A percentile compares a stretch with the other conserved stretches of the same genome.
Evolutionary conservation across 2,888 invertebrate species (phyloP).

Genomic region (Parascotia fuliginaria): DNA sequence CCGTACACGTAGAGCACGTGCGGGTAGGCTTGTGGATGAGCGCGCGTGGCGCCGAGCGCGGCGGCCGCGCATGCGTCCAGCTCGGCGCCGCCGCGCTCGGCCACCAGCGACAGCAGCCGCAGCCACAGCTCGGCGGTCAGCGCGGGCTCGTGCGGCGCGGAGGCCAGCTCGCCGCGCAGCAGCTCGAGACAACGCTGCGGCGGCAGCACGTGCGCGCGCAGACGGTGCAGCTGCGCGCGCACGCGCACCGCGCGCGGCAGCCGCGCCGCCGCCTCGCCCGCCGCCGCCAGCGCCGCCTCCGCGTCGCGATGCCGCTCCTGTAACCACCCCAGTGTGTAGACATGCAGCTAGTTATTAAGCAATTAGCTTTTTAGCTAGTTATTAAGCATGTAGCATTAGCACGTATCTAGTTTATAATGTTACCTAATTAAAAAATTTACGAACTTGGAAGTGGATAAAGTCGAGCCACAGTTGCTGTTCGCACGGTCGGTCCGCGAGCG

Average conservation of each 20-base stretch:
- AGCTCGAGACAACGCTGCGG: conserved; percentile 22
- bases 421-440: too few species aligned
- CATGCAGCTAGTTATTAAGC: too few species aligned
- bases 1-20: conserved; percentile 32
- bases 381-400: too few species aligned
- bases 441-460: conserved; percentile 65
- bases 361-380: too few species aligned
- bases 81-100: conserved; percentile 30
- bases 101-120: conserved; percentile 50
- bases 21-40: conserved; percentile 52
- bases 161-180: conserved; percentile 28
- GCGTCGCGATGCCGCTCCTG: conserved; percentile 51
- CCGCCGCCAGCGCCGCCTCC: conserved; percentile 39
- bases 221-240: conserved; percentile 43
- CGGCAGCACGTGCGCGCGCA: conserved; percentile 34
- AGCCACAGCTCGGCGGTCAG: conserved; percentile 53
- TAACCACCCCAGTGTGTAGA: neutral
- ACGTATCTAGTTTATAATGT: too few species aligned
- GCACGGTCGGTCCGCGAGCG: conserved; percentile 53
- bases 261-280: conserved; percentile 39
- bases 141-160: conserved; percentile 1
- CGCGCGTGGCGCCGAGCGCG: conserved; percentile 42
- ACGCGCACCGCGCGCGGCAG: conserved; percentile 18
- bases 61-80: conserved; percentile 33
- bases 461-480: conserved; percentile 63